A percentile compares a stretch with the other conserved stretches of the same genome.
Evolutionary conservation across 2,797 vertebrate species (phyloP).

Genomic region (Lagodon rhomboides): DNA sequence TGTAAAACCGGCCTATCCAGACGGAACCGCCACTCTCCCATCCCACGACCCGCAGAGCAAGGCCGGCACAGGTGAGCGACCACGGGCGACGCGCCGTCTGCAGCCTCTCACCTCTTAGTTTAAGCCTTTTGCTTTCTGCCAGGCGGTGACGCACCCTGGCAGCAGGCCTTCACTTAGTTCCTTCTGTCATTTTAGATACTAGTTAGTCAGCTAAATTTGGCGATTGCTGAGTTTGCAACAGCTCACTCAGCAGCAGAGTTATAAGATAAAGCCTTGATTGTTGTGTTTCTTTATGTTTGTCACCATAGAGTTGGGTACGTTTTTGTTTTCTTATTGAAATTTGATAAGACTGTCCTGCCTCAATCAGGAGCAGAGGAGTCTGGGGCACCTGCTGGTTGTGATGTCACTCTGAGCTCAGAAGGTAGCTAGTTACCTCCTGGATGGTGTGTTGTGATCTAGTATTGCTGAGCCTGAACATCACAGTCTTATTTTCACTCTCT

Average conservation of each 20-base stretch:
- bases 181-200: conserved; percentile 6
- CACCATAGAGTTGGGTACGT: background rate
- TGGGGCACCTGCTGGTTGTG: conserved; percentile 54
- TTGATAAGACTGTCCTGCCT: conserved; percentile 46
- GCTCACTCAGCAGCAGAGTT: background rate
- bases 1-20: conserved; percentile 92
- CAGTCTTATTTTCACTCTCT: background rate
- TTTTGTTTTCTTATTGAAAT: conserved; percentile 29
- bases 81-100: background rate
- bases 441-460: conserved; percentile 62
- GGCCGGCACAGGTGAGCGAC: conserved; percentile 70
- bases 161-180: background rate
- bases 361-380: conserved; percentile 68
- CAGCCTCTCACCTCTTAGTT: conserved; percentile 6
- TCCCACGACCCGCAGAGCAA: conserved; percentile 84
- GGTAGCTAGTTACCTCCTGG: conserved; percentile 74
- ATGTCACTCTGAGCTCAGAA: conserved; percentile 84
- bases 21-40: conserved; percentile 86
- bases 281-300: conserved; percentile 2
- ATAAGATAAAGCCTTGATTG: background rate
- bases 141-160: background rate
- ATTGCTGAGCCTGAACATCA: conserved; percentile 28
- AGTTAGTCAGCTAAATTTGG: background rate
- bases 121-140: background rate
- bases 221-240: background rate